Percentiles rank a stretch among this genome's conserved stretches.
Conservation (phyloP, 2,797 vertebrate species). For the Sebastes nivosus region DNA sequence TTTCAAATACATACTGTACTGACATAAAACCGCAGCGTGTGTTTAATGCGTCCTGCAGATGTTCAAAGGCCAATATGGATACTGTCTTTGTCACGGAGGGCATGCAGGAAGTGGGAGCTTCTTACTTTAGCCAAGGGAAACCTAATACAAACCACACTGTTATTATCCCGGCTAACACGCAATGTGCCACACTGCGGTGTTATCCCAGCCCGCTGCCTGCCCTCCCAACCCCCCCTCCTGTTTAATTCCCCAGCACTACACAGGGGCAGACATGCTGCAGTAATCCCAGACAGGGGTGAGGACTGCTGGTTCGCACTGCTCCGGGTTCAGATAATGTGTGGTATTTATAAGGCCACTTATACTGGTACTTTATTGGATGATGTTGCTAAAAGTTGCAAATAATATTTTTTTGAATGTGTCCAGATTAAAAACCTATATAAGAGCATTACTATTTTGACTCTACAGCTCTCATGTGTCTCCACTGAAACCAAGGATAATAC, state of each 20-base stretch:
- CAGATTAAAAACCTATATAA: background rate
- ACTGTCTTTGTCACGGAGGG: slow-evolving; percentile 39
- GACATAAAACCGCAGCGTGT: slow-evolving; percentile 42
- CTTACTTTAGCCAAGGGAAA: slow-evolving; percentile 58
- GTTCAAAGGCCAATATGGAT: slow-evolving; percentile 27
- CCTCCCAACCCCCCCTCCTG: background rate
- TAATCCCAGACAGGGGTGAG: slow-evolving; percentile 43
- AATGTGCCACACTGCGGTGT: slow-evolving; percentile 55
- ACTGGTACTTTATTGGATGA: background rate
- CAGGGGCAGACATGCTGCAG: slow-evolving; percentile 23
- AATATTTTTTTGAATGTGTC: background rate
- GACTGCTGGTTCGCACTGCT: slow-evolving; percentile 12
- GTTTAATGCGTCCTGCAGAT: slow-evolving; percentile 55
- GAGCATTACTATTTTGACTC: background rate
- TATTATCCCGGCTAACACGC: slow-evolving; percentile 61
- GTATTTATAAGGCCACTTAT: background rate
- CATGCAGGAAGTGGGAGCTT: slow-evolving; percentile 61
- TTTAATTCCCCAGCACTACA: slow-evolving; percentile 37
- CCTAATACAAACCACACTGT: slow-evolving; percentile 60
- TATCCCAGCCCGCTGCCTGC: slow-evolving; percentile 9
- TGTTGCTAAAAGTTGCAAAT: background rate
- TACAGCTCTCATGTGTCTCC: background rate
- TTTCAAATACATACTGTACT: slow-evolving; percentile 19
- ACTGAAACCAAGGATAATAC: background rate
- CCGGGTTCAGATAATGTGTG: slow-evolving; percentile 4